Percentiles rank a stretch among this genome's conserved stretches.
Evolutionary conservation across 2,797 vertebrate genomes (phyloP).

Genomic region (Rhinichthys osculus): DNA sequence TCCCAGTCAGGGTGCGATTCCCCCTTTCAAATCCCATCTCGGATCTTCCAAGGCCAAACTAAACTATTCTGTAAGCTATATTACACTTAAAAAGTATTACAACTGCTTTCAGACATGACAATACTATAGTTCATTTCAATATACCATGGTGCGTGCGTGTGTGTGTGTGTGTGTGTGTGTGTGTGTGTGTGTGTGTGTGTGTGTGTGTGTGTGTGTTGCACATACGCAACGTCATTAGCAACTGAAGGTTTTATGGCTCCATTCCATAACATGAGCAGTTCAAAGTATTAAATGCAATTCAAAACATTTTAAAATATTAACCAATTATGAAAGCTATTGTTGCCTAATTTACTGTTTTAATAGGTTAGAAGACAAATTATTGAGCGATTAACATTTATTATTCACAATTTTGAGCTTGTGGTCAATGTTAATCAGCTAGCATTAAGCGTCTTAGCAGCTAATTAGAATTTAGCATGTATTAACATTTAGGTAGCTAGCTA

Average conservation of each 20-base stretch:
- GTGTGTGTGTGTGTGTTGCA: not conserved
- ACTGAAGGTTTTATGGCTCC: not conserved
- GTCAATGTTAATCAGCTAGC: conserved; percentile 14
- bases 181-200: not conserved
- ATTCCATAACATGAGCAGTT: not conserved
- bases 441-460: conserved; percentile 7
- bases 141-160: not conserved
- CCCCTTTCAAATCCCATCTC: conserved; percentile 10
- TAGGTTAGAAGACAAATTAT: conserved; percentile 10
- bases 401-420: conserved; percentile 10
- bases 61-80: not conserved
- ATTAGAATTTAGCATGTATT: conserved; percentile 14
- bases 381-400: not conserved
- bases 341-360: not conserved
- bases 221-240: not conserved
- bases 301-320: conserved; percentile 7
- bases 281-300: not conserved
- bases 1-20: conserved; percentile 52
- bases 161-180: not conserved
- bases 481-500: conserved; percentile 20
- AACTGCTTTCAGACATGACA: not conserved
- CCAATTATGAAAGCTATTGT: not conserved
- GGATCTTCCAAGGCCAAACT: not conserved
- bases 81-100: not conserved
- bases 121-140: not conserved